These are phyloP conservation scores for zebrafish (Danio rerio) DNA, from an alignment of 2,113 vertebrate species.

Conservation along the genomic window GRCz12tu NC_133191.1:34240501-34241000, in stretches of 20 bases:
- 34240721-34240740: conserved; percentile 26
- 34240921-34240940: conserved; percentile 8
- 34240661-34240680: conserved; percentile 48
- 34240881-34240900: conserved; percentile 1
- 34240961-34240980: background rate
- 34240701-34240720: conserved; percentile 31
- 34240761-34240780: conserved; percentile 15
- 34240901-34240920: conserved; percentile 28
- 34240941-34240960: conserved; percentile 39
- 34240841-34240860: conserved; percentile 29
- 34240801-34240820: conserved; percentile 32
- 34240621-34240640: conserved; percentile 1
- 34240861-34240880: conserved; percentile 33
- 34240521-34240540: conserved; percentile 31
- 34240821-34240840: conserved; percentile 38
- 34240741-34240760: conserved; percentile 45
- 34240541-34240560: conserved; percentile 13
- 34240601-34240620: conserved; percentile 32
- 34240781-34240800: conserved; percentile 21
- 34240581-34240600: conserved; percentile 20
- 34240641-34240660: conserved; percentile 12
- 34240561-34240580: conserved; percentile 31
- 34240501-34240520: conserved; percentile 20
- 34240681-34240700: conserved; percentile 48
- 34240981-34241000: background rate